Conservation (phyloP, 2,888 invertebrate species). For the Cartodere bifasciata region DNA sequence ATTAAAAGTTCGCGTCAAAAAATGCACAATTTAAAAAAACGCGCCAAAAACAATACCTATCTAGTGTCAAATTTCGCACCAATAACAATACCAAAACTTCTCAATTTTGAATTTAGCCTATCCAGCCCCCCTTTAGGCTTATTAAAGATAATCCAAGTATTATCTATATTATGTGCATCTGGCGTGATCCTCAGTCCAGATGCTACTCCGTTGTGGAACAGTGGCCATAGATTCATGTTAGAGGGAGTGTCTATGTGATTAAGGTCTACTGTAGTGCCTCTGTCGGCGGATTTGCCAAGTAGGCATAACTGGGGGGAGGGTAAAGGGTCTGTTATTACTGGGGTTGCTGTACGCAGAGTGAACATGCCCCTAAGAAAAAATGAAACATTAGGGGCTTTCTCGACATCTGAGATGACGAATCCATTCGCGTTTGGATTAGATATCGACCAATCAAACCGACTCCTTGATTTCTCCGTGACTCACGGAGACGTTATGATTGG, state of each 20-base stretch:
- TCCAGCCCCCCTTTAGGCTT: constrained; percentile 60
- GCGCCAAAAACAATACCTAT: too few relatives aligned
- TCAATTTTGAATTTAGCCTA: too few relatives aligned
- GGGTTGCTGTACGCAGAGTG: constrained; percentile 63
- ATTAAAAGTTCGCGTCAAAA: too few relatives aligned
- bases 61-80: too few relatives aligned
- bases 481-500: too few relatives aligned
- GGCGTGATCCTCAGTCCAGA: constrained; percentile 73
- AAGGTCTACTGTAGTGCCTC: constrained; percentile 71
- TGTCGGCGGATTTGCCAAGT: constrained; percentile 71
- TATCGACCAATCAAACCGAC: too few relatives aligned
- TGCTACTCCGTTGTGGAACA: constrained; percentile 92
- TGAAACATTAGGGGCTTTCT: too few relatives aligned
- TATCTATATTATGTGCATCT: constrained; percentile 64
- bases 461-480: too few relatives aligned
- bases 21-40: too few relatives aligned
- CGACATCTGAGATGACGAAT: too few relatives aligned
- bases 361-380: constrained; percentile 64
- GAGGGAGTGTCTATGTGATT: constrained; percentile 76
- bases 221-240: constrained; percentile 82
- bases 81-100: too few relatives aligned
- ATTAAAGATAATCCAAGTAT: constrained; percentile 88
- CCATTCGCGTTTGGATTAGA: too few relatives aligned
- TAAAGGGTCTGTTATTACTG: constrained; percentile 70
- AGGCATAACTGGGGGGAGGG: constrained; percentile 74